Evolutionary conservation across 2,113 vertebrate species (phyloP), one percentile per base, ranked within the genome.

Genomic region (Chamaea fasciata): DNA sequence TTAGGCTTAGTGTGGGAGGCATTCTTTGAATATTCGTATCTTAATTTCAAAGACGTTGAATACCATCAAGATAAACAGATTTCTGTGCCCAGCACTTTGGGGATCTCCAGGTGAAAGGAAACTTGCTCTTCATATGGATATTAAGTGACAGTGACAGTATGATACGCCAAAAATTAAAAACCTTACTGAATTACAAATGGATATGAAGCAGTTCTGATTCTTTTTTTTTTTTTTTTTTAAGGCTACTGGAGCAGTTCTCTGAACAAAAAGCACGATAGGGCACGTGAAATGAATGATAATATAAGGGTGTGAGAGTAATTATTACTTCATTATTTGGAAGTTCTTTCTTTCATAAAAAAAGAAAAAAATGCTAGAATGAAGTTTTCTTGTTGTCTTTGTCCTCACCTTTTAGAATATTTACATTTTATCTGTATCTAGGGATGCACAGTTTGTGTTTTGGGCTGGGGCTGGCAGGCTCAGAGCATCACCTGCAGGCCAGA

Each of bases 1-100:
- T 95, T 94, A 94, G 93, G 41, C 39, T 95, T 80, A 55, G 44
- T 89, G 93, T 95, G 87, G 96, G 94, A 92, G 89, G 87, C 79
- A 91, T 83, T 96, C 90, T 90, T 93, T 96, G 95, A 95, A 94
- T 96, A 95, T 91, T 94, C 6, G 2, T 83, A 87, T 91, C 75
- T 91, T 92, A 85, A 90, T 93, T 95, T 91, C 65, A 85, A 31
- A 73, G 84, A 91, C 53, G 13, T 74, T 92, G 87, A 89, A 85
- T 91, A 63, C 35, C 78, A 52, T 89, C 47, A 87, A 95, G 84
- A 87, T 92, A 87, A 95, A 85, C 71, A 92, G 62, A 75, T 89
- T 95, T 79, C 39, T 91, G 18, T 82, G 77, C 83, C 87, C 60
- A 68, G 60, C 44, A 37, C 37, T 87, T 89, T 13, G 15, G 65